phyloP scores from a whole-genome alignment of 1,140 invertebrate genomes.

The Papilio dardanus region DNA sequence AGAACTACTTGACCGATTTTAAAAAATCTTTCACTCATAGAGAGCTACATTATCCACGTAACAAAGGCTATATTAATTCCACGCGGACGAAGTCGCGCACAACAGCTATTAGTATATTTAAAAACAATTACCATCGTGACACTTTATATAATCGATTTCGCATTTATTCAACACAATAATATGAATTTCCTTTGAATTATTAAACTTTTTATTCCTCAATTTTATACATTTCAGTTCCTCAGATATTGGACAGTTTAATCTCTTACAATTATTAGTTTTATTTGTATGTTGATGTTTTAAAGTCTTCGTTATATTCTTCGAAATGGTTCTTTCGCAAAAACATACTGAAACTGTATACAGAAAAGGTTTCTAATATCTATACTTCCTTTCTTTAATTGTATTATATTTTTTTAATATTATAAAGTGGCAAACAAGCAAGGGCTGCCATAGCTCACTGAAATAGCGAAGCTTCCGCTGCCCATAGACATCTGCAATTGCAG shows the following conservation, averaged over 20 bases:
- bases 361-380: neutral
- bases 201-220: conserved; percentile 41
- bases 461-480: too few relatives aligned
- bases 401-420: too few relatives aligned
- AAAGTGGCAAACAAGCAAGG: too few relatives aligned
- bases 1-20: too few relatives aligned
- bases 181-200: conserved; percentile 29
- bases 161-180: conserved; percentile 50
- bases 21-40: too few relatives aligned
- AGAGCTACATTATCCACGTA: too few relatives aligned
- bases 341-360: neutral
- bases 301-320: neutral
- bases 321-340: neutral
- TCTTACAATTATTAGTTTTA: conserved; percentile 44
- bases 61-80: too few relatives aligned
- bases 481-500: too few relatives aligned
- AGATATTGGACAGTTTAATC: conserved; percentile 44
- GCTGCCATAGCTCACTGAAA: too few relatives aligned
- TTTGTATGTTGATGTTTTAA: neutral
- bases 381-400: too few relatives aligned
- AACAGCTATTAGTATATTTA: too few relatives aligned
- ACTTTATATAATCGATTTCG: conserved; percentile 53
- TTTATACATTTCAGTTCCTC: conserved; percentile 48
- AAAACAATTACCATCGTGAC: conserved; percentile 47
- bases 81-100: too few relatives aligned